Evolutionary conservation across 2,797 vertebrate genomes (phyloP).

Genomic region (Lepidocolaptes lacrymiger): DNA sequence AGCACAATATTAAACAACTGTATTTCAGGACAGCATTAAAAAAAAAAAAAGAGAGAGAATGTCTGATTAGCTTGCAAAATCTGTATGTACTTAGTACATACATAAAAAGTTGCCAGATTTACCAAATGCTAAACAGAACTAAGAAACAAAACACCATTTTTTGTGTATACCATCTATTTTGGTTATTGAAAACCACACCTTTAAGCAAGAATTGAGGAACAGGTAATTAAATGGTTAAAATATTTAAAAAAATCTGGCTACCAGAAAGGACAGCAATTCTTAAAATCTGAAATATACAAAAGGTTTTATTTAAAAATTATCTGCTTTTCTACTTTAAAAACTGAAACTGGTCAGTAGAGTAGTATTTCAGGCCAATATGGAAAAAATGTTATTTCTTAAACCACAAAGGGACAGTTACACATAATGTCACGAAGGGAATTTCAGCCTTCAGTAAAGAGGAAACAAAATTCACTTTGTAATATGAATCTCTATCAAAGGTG

Average conservation of each 20-base stretch:
- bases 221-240: not conserved
- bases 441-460: slow-evolving; percentile 21
- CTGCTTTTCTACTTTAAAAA: slow-evolving; percentile 66
- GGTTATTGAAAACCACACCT: not conserved
- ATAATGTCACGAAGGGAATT: slow-evolving; percentile 37
- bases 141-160: not conserved
- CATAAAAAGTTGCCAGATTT: not conserved
- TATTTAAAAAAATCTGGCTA: not conserved
- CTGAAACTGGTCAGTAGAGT: slow-evolving; percentile 55
- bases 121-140: not conserved
- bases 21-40: not conserved
- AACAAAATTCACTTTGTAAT: slow-evolving; percentile 48
- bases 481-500: slow-evolving; percentile 42
- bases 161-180: not conserved
- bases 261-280: not conserved
- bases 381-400: slow-evolving; percentile 69
- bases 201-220: not conserved
- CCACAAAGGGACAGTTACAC: slow-evolving; percentile 70
- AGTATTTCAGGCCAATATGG: slow-evolving; percentile 63
- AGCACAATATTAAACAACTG: not conserved
- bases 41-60: not conserved
- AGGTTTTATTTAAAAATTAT: slow-evolving; percentile 45
- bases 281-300: slow-evolving; percentile 21
- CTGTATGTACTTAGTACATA: not conserved
- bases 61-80: not conserved